Base-by-base conservation (phyloP, 1,140 invertebrate genomes). In the Drosophila kohkoa region DNA sequence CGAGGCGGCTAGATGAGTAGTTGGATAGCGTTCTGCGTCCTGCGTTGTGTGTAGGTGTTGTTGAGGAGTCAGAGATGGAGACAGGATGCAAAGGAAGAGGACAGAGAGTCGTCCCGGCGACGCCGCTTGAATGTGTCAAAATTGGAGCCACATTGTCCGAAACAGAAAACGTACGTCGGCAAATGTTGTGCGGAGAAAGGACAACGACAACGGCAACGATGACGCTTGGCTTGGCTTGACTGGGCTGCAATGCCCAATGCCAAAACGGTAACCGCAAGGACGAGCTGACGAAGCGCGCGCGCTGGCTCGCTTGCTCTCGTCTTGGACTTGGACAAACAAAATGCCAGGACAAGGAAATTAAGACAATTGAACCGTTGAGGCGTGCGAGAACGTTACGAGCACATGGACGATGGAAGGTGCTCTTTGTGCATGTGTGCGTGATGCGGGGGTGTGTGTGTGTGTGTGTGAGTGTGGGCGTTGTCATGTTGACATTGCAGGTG, bases 321-420 rank as follows among this genome's bases (percentile, higher is more conserved):
- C 67, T 76, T 76, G 54, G 59, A 72, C 74, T 65, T 71, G 73
- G 52, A 79, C 83, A 87, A 87, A 87, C 83, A 87, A 88, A 87
- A 88, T 72, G 83, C 72, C 81, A 83, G 71, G 74, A 88, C 83
- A 88, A 89, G 71, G 85, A 88, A 89, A 88, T 88, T 88, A 88
- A 88, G 81, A 89, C 85, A 88, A 88, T 88, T 88, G 85, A 88
- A 88, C 85, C 85, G 81, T 89, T 89, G 85, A 89, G 85, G 85
- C 85, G 85, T 88, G 85, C 81, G 68, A 89, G 57, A 69, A 69
- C 38, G 49, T 69, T 55, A 45, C 63, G 35, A 62, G 38, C 65
- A 49, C 71, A 49, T 70, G 67, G 67, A 82, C 77, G 20, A 74
- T 83, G 74, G 72, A 68, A 68, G 81, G 78, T 52, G 54, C 52